Evolutionary conservation across 2,888 invertebrate genomes (phyloP).

Genomic region (Agrochola lychnidis): DNA sequence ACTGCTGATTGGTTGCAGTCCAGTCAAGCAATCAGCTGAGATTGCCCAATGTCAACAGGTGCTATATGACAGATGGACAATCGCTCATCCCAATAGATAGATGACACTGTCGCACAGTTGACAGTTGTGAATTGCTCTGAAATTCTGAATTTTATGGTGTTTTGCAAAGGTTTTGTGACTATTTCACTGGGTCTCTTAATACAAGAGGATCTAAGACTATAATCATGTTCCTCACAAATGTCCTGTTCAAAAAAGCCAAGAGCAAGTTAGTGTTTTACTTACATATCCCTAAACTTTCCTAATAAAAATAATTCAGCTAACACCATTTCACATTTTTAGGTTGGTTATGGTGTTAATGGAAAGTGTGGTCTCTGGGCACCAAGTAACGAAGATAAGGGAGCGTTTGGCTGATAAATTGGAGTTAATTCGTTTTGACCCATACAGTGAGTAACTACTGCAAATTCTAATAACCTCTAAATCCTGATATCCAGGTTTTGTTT

Average conservation of each 20-base stretch:
- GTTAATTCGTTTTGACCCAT: conserved; percentile 94
- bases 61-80: not conserved
- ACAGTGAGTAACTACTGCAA: conserved; percentile 91
- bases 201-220: not conserved
- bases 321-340: conserved; percentile 86
- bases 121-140: not conserved
- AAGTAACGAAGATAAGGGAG: conserved; percentile 92
- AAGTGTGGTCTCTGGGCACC: conserved; percentile 95
- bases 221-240: conserved; percentile 93
- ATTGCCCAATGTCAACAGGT: conserved; percentile 19
- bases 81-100: not conserved
- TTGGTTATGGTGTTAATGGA: conserved; percentile 94
- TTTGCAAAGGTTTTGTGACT: conserved; percentile 3
- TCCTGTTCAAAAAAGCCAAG: conserved; percentile 93
- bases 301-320: not conserved
- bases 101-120: not conserved
- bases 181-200: conserved; percentile 8
- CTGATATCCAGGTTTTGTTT: not conserved
- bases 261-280: conserved; percentile 92
- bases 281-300: not conserved
- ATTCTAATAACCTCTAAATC: conserved; percentile 43
- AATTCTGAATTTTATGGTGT: not conserved
- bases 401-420: conserved; percentile 95
- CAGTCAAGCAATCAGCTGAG: conserved; percentile 17
- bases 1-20: not conserved